Base-by-base conservation (phyloP, 2,888 invertebrate species). In the Creontiades dilutus region DNA sequence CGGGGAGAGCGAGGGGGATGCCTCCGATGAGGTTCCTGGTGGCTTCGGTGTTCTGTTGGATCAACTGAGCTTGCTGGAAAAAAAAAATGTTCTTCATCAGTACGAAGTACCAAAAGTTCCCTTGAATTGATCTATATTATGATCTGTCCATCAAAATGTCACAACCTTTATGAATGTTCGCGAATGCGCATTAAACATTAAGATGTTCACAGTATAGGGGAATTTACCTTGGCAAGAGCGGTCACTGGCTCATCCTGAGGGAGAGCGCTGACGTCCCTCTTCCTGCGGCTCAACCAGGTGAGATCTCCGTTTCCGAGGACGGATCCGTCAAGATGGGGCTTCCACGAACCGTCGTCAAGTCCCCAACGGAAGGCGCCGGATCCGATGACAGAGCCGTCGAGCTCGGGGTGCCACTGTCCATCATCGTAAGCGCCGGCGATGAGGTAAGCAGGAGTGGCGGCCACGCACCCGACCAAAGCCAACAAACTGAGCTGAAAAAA, bases 211-310 rank as follows among this genome's bases (percentile, higher is more conserved):
- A 37, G 37, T 37, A 37, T 37, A 7, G 7, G 7, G 37, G 37
- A 37, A 37, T 37, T 37, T 68, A 92, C 92, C 90, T 91, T 91
- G 88, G 93, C 92, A 92, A 92, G 92, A 92, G 93, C 92, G 91
- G 93, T 93, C 91, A 92, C 92, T 91, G 92, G 93, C 92, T 94
- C 94, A 91, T 94, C 94, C 48, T 86, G 28, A 7, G 90, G 90
- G 11, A 89, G 81, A 9, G 27, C 1, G 28, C 13, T 76, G 46
- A 86, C 12, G 78, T 87, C 87, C 55, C 88, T 78, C 55, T 57
- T 78, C 55, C 55, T 78, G 27, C 88, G 47, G 78, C 52, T 87
- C 48, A 87, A 28, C 87, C 87, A 87, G 23, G 87, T 87, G 28
- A 88, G 88, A 7, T 88, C 88, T 9, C 88, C 88, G 28, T 37